phyloP scores from a whole-genome alignment of 2,888 invertebrate species.

The Synergus gifuensis region DNA sequence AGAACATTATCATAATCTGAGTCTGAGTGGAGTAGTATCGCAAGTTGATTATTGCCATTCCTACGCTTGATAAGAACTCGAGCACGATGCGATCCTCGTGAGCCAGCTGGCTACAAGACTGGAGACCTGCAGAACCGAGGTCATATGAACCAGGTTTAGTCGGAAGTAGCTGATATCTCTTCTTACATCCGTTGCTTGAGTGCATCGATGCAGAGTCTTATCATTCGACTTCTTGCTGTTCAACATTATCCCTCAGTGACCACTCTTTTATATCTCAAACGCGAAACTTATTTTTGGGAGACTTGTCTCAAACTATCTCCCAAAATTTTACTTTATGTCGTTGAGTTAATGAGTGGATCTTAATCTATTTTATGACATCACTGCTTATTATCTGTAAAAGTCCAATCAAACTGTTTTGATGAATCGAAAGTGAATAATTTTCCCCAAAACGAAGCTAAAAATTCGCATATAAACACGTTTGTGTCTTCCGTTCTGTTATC shows the following conservation, averaged over 20 bases:
- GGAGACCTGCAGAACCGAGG: slow-evolving; percentile 26
- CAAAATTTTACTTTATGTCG: neutral
- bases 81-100: slow-evolving; percentile 45
- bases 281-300: neutral
- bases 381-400: neutral
- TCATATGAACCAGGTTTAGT: slow-evolving; percentile 44
- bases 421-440: slow-evolving; percentile 4
- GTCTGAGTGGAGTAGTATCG: slow-evolving; percentile 51
- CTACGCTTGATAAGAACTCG: slow-evolving; percentile 50
- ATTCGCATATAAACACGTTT: slow-evolving; percentile 5
- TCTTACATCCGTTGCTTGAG: slow-evolving; percentile 40
- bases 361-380: neutral
- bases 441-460: neutral
- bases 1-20: slow-evolving; percentile 39
- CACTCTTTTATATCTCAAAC: neutral
- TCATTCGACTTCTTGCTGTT: neutral
- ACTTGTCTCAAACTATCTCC: neutral
- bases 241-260: neutral
- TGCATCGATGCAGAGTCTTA: slow-evolving; percentile 11
- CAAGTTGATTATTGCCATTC: slow-evolving; percentile 64
- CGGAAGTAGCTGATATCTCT: slow-evolving; percentile 44
- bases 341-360: neutral
- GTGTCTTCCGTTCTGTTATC: slow-evolving; percentile 2
- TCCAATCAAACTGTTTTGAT: neutral
- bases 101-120: slow-evolving; percentile 55